Conservation (phyloP, 2,797 vertebrate genomes). For the Cyprinodon diabolis region DNA sequence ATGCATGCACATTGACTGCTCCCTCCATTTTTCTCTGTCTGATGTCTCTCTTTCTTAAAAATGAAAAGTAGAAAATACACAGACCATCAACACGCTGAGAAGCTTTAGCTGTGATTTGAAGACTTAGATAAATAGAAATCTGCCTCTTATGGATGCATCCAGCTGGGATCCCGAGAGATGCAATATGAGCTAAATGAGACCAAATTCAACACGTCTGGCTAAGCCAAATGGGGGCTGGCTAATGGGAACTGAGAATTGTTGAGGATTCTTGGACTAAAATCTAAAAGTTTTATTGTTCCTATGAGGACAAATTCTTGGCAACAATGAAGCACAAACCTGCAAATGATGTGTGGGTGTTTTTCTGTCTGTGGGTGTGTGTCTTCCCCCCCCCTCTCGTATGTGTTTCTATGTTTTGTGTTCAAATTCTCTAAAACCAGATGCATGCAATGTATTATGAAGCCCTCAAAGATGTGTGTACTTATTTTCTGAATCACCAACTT, state of each 20-base stretch:
- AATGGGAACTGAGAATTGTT: conserved; percentile 55
- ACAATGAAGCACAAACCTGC: conserved; percentile 31
- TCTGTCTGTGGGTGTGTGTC: not conserved
- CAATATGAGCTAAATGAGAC: conserved; percentile 57
- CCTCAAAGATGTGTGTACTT: too few relatives aligned
- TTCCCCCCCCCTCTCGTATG: not conserved
- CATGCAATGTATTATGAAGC: not conserved
- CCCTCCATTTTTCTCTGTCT: conserved; percentile 36
- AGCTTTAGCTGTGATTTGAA: conserved; percentile 48
- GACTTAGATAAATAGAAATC: conserved; percentile 56
- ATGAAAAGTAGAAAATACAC: conserved; percentile 11
- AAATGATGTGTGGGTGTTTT: conserved; percentile 2
- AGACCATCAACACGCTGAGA: conserved; percentile 34
- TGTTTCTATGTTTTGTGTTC: conserved; percentile 2
- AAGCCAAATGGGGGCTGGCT: conserved; percentile 38
- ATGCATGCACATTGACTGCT: conserved; percentile 58
- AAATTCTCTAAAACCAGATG: conserved; percentile 3
- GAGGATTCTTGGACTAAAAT: conserved; percentile 51
- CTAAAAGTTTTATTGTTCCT: conserved; percentile 43
- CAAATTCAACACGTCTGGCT: conserved; percentile 42
- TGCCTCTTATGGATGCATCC: conserved; percentile 47
- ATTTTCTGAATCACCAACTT: too few relatives aligned
- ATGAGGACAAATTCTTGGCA: conserved; percentile 42
- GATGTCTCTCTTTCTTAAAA: conserved; percentile 31
- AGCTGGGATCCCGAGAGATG: conserved; percentile 53